Evolutionary conservation across 1,140 invertebrate genomes (phyloP).

Genomic region (Drosophila bifasciata): DNA sequence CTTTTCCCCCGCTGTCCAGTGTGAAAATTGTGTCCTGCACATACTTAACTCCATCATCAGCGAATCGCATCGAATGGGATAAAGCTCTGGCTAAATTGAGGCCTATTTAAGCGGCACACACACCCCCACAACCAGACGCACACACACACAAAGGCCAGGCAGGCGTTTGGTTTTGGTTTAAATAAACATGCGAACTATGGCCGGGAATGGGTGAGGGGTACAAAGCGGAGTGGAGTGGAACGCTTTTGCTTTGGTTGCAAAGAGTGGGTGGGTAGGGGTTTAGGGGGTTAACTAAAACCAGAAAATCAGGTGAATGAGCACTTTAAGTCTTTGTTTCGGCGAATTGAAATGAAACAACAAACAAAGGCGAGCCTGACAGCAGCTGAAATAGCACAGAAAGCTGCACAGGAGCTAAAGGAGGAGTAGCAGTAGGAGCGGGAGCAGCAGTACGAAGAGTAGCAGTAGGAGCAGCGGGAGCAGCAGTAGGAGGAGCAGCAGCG

Average conservation of each 20-base stretch:
- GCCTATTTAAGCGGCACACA: slow-evolving; percentile 70
- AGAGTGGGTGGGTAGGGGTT: too few relatives aligned
- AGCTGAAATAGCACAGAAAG: slow-evolving; percentile 28
- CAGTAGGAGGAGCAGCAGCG: slow-evolving; percentile 20
- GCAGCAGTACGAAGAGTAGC: slow-evolving; percentile 20
- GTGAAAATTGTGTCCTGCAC: slow-evolving; percentile 34
- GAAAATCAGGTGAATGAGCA: slow-evolving; percentile 80
- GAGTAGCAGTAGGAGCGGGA: slow-evolving; percentile 24
- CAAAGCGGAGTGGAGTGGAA: slow-evolving; percentile 3
- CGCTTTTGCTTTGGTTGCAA: slow-evolving; percentile 1
- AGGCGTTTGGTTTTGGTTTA: slow-evolving; percentile 48
- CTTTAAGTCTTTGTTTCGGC: slow-evolving; percentile 80
- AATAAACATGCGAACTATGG: slow-evolving; percentile 68
- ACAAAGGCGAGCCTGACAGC: slow-evolving; percentile 59
- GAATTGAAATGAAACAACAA: slow-evolving; percentile 79
- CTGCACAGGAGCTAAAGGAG: slow-evolving; percentile 16
- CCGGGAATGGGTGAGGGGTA: slow-evolving; percentile 2
- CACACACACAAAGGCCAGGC: slow-evolving; percentile 34
- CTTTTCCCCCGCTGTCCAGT: neutral
- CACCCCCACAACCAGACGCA: slow-evolving; percentile 44
- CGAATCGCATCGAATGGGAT: slow-evolving; percentile 23
- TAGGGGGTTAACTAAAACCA: slow-evolving; percentile 57
- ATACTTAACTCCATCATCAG: slow-evolving; percentile 8
- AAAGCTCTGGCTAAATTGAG: slow-evolving; percentile 55
- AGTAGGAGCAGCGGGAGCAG: slow-evolving; percentile 25